phyloP scores from a whole-genome alignment of 2,888 invertebrate species.

The Synanthedon formicaeformis region DNA sequence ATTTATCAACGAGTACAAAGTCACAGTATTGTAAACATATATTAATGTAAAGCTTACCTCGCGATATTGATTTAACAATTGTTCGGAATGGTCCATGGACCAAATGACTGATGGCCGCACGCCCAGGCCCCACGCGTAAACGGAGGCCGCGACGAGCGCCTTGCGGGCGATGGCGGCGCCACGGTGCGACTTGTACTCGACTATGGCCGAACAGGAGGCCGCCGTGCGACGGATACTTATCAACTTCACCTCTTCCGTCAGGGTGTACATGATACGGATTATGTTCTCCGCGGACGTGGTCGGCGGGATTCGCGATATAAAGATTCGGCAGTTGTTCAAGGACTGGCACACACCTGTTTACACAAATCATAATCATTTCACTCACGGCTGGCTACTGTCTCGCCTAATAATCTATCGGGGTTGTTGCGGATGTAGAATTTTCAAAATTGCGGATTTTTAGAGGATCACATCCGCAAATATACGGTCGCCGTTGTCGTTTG shows the following conservation, averaged over 20 bases:
- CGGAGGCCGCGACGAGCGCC: constrained; percentile 66
- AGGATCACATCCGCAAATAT: too few relatives aligned
- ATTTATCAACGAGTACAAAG: too few relatives aligned
- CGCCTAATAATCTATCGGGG: too few relatives aligned
- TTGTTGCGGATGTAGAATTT: too few relatives aligned
- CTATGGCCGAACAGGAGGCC: constrained; percentile 73
- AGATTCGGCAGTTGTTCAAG: constrained; percentile 82
- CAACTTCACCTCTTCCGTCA: constrained; percentile 60
- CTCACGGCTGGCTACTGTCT: too few relatives aligned
- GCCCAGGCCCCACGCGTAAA: constrained; percentile 59
- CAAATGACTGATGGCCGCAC: constrained; percentile 59
- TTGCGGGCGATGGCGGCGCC: constrained; percentile 69
- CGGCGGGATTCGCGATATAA: constrained; percentile 71
- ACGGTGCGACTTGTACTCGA: constrained; percentile 79
- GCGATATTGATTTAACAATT: constrained; percentile 53
- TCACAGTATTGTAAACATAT: too few relatives aligned
- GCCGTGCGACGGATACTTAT: constrained; percentile 55
- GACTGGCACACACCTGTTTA: constrained; percentile 75
- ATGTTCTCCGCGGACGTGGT: constrained; percentile 74
- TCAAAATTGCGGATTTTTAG: too few relatives aligned
- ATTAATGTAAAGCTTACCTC: constrained; percentile 27
- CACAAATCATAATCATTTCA: too few relatives aligned
- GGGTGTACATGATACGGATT: constrained; percentile 63
- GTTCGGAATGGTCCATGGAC: constrained; percentile 61
- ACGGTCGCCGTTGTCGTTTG: too few relatives aligned